These are phyloP conservation scores for Drosophila histrio DNA, from an alignment of 2,888 invertebrate genomes.

Conservation along the genomic window DNA sequence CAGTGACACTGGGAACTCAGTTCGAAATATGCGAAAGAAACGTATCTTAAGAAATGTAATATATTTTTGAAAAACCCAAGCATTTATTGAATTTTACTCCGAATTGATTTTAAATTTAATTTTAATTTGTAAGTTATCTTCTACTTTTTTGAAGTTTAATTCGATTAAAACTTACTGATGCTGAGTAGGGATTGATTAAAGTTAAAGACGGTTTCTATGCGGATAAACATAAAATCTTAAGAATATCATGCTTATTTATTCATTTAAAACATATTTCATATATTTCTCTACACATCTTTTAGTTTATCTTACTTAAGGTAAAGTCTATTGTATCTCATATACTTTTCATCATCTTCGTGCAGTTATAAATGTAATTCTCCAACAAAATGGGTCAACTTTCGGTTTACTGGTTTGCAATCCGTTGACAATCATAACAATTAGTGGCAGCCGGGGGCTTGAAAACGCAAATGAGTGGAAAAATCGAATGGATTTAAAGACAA, in stretches of 20 bases:
- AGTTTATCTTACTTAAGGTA: neutral
- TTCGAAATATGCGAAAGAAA: neutral
- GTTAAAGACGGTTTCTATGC: too few species aligned
- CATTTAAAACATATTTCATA: too few species aligned
- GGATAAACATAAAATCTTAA: too few species aligned
- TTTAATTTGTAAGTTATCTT: too few species aligned
- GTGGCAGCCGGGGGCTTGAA: neutral
- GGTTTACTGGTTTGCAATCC: neutral
- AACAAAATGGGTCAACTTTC: constrained; percentile 2
- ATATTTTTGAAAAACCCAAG: too few species aligned
- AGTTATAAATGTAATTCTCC: neutral
- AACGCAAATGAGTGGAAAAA: constrained; percentile 8
- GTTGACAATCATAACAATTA: neutral
- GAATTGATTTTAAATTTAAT: too few species aligned
- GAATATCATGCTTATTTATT: too few species aligned
- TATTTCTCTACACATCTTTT: neutral
- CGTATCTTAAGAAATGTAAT: neutral
- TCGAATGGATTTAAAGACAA: constrained; percentile 31
- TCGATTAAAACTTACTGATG: too few species aligned
- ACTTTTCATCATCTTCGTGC: neutral
- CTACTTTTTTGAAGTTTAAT: too few species aligned
- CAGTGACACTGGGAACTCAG: neutral
- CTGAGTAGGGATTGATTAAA: too few species aligned
- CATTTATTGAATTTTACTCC: too few species aligned
- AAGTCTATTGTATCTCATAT: neutral